Conservation (phyloP, 2,113 vertebrate genomes). For the Leucoraja erinaceus region DNA sequence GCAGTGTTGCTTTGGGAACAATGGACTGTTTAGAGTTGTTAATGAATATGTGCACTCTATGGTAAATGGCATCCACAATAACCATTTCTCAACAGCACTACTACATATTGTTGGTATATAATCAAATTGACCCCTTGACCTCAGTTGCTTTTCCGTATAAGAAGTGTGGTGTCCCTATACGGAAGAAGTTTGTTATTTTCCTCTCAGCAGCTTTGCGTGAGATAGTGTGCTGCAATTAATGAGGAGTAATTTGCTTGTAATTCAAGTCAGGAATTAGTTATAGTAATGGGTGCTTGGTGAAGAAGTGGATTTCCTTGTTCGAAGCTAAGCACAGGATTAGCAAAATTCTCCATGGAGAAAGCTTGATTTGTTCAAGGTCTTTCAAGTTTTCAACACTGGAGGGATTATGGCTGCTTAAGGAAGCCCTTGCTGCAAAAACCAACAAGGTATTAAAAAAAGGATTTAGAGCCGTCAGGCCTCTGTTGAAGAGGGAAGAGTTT, state of each 20-base stretch:
- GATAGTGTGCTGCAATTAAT: conserved; percentile 70
- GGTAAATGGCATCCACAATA: conserved; percentile 18
- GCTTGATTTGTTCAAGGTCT: conserved; percentile 84
- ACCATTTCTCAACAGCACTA: neutral
- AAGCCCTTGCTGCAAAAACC: conserved; percentile 73
- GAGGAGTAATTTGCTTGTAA: conserved; percentile 77
- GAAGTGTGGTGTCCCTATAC: neutral
- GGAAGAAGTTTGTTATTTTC: conserved; percentile 48
- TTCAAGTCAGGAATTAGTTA: conserved; percentile 77
- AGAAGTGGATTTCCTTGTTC: conserved; percentile 80
- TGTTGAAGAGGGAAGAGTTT: conserved; percentile 69
- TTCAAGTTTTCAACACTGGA: conserved; percentile 83
- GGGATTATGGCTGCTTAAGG: conserved; percentile 80
- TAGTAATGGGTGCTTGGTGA: conserved; percentile 76
- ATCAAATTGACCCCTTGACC: conserved; percentile 28
- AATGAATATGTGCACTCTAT: conserved; percentile 6
- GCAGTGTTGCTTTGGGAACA: neutral
- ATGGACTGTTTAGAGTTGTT: neutral
- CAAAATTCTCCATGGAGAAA: conserved; percentile 80
- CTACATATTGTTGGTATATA: neutral
- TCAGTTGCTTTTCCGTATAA: conserved; percentile 12
- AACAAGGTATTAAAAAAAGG: conserved; percentile 76
- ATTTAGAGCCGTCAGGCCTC: conserved; percentile 71
- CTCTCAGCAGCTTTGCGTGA: conserved; percentile 62
- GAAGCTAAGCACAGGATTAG: conserved; percentile 79